Evolutionary conservation across 2,113 vertebrate genomes (phyloP).

Genomic region (Sphyrna mokarran): DNA sequence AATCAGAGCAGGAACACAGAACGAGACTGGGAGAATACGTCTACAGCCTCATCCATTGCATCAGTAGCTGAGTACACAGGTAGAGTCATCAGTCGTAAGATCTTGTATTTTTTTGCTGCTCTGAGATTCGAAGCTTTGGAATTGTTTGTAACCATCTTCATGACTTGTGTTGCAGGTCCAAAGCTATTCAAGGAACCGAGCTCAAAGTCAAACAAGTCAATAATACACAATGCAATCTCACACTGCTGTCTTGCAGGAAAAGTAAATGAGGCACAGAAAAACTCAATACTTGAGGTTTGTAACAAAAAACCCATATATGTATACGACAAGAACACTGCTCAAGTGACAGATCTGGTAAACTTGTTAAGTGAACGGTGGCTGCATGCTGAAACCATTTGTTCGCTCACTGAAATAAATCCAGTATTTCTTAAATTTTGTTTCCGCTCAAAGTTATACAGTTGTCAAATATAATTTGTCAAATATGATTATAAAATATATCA

Average conservation of each 20-base stretch:
- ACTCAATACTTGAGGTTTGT: conserved; percentile 77
- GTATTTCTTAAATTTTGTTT: neutral
- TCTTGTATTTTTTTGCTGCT: neutral
- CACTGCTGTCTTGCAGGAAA: conserved; percentile 93
- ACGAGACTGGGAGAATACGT: conserved; percentile 89
- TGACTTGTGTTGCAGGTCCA: conserved; percentile 61
- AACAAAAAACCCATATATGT: neutral
- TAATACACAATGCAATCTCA: conserved; percentile 88
- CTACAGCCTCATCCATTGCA: conserved; percentile 83
- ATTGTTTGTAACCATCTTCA: neutral
- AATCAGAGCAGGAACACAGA: conserved; percentile 84
- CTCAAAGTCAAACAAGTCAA: conserved; percentile 90
- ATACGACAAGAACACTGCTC: neutral
- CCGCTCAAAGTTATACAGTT: neutral
- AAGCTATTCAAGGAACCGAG: conserved; percentile 92
- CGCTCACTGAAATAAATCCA: neutral
- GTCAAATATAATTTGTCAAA: no score
- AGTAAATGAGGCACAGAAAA: conserved; percentile 88
- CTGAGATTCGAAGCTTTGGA: neutral
- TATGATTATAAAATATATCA: neutral
- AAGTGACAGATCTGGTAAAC: neutral
- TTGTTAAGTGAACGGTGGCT: neutral
- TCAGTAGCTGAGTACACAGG: conserved; percentile 90
- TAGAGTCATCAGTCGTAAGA: conserved; percentile 43
- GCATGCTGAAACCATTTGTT: neutral